Conservation (phyloP, 2,797 vertebrate species). For the Esox lucius region DNA sequence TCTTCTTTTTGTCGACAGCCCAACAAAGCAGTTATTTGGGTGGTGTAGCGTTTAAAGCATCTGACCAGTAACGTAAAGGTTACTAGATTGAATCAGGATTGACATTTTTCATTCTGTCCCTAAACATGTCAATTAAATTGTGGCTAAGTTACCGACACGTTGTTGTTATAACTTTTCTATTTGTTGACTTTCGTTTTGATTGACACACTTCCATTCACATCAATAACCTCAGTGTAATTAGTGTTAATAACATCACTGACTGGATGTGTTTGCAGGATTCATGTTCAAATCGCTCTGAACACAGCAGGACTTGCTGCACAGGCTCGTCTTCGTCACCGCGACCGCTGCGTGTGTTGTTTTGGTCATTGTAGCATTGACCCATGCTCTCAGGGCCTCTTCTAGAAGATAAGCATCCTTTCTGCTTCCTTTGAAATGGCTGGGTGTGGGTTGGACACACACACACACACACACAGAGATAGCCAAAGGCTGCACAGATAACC, state of each 20-base stretch:
- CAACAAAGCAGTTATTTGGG: background rate
- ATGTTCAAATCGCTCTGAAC: background rate
- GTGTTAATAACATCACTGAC: background rate
- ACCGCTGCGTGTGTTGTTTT: background rate
- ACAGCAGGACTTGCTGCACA: background rate
- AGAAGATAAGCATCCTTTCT: slow-evolving; percentile 42
- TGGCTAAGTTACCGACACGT: too few relatives aligned
- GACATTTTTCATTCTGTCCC: too few relatives aligned
- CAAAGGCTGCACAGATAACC: slow-evolving; percentile 32
- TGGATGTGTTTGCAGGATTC: background rate
- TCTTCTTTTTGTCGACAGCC: background rate
- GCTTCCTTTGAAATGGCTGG: slow-evolving; percentile 20
- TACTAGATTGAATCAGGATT: too few relatives aligned
- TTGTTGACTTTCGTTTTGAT: too few relatives aligned
- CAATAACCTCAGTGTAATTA: too few relatives aligned
- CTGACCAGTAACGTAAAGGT: too few relatives aligned
- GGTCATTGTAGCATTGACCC: slow-evolving; percentile 1
- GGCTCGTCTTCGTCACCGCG: background rate
- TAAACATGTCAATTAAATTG: too few relatives aligned
- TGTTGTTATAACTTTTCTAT: too few relatives aligned
- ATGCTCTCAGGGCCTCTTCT: background rate
- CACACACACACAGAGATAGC: slow-evolving; percentile 47
- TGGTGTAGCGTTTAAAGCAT: too few relatives aligned
- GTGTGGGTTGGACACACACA: slow-evolving; percentile 32
- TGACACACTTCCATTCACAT: too few relatives aligned